Conservation (phyloP, 2,113 vertebrate genomes). For the Phalacrocorax carbo region DNA sequence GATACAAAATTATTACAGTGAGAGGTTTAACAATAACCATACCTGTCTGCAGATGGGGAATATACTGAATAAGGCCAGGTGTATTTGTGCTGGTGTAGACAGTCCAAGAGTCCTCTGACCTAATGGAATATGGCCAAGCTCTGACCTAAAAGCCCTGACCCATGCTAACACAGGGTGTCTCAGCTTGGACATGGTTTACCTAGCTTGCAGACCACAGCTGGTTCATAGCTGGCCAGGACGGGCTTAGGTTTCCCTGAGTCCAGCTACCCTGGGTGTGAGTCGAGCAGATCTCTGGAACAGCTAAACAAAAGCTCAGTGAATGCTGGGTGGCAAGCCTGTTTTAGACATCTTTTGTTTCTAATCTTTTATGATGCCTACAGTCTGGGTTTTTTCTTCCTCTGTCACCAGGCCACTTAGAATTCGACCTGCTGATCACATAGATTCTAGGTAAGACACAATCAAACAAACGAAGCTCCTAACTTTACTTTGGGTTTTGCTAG, state of each 20-base stretch:
- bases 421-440: not conserved
- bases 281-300: not conserved
- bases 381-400: not conserved
- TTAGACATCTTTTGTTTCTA: not conserved
- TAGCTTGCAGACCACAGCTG: not conserved
- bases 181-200: not conserved
- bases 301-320: not conserved
- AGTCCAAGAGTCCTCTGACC: not conserved
- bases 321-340: not conserved
- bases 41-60: not conserved
- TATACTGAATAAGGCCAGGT: not conserved
- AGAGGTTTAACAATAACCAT: not conserved
- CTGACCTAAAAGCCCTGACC: not conserved
- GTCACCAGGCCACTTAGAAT: not conserved
- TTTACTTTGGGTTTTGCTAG: not conserved
- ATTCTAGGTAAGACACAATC: not conserved
- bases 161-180: not conserved
- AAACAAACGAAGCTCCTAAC: not conserved
- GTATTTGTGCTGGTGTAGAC: not conserved
- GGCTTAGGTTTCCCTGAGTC: not conserved
- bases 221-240: not conserved
- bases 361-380: not conserved
- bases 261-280: not conserved
- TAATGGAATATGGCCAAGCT: not conserved
- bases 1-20: not conserved